phyloP scores from a whole-genome alignment of 2,113 vertebrate genomes.

The Lynx canadensis region DNA sequence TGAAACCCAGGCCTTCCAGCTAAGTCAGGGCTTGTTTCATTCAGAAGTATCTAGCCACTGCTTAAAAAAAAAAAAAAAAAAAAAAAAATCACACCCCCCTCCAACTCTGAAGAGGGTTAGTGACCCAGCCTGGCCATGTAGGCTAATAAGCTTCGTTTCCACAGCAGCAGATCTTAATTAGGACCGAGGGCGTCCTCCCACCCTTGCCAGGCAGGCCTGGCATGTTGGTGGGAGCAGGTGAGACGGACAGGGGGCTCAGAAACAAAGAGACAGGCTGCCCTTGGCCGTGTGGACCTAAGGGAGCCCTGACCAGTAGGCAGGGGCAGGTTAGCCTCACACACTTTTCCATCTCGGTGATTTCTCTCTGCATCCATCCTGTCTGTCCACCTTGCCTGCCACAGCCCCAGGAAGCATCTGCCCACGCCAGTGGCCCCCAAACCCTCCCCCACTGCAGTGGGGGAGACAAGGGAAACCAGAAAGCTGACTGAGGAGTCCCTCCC shows the following conservation, averaged over 20 bases:
- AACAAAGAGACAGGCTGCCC: conserved; percentile 37
- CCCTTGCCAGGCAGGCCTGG: neutral
- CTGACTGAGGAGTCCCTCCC: neutral
- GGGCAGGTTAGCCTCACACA: accelerated
- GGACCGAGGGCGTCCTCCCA: conserved; percentile 44
- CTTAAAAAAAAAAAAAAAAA: neutral
- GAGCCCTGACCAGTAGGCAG: neutral
- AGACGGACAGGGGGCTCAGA: neutral
- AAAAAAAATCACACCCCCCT: neutral
- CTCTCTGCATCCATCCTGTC: neutral
- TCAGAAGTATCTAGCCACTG: conserved; percentile 36
- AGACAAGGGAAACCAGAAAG: neutral
- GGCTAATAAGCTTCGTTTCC: conserved; percentile 74
- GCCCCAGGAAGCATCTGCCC: neutral
- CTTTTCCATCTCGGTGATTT: neutral
- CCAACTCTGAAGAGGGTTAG: conserved; percentile 55
- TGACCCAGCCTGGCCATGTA: conserved; percentile 30
- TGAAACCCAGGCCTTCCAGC: neutral
- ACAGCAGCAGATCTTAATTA: conserved; percentile 66
- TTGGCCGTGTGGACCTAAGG: neutral
- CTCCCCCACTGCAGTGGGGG: neutral
- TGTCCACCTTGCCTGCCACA: neutral
- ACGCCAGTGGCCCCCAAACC: neutral
- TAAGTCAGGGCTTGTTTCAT: neutral
- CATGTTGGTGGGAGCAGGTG: neutral